Evolutionary conservation across 2,113 vertebrate genomes (phyloP).

Genomic region (Gobiocypris rarus): DNA sequence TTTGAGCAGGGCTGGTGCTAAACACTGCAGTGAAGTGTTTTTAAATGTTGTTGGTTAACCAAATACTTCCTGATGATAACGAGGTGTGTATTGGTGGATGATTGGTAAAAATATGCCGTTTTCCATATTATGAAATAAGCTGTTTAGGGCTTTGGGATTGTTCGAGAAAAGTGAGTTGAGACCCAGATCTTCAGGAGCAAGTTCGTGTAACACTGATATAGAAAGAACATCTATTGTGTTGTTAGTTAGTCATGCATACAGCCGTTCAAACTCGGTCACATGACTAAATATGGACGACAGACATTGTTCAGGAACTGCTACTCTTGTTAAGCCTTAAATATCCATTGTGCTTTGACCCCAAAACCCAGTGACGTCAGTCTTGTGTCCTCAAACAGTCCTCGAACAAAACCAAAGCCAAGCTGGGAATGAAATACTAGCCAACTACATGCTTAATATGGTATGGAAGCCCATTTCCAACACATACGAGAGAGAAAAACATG

Average conservation of each 20-base stretch:
- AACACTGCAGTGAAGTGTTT: no score
- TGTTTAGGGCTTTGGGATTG: no score
- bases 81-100: background rate
- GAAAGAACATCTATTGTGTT: conserved; percentile 1
- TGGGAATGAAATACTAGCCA: background rate
- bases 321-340: conserved; percentile 16
- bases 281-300: conserved; percentile 2
- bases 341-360: conserved; percentile 18
- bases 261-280: conserved; percentile 25
- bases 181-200: background rate
- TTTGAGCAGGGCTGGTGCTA: no score
- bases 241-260: conserved; percentile 9
- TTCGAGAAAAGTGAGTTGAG: no score
- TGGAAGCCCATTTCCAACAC: background rate
- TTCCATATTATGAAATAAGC: background rate
- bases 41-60: background rate
- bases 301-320: background rate
- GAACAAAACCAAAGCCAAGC: background rate
- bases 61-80: background rate
- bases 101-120: background rate
- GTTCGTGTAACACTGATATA: background rate
- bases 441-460: background rate
- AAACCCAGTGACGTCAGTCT: background rate
- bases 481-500: background rate
- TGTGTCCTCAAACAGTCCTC: background rate